Evolutionary conservation across 2,797 vertebrate species (phyloP).

Genomic region (Brachyrhaphis roseni): DNA sequence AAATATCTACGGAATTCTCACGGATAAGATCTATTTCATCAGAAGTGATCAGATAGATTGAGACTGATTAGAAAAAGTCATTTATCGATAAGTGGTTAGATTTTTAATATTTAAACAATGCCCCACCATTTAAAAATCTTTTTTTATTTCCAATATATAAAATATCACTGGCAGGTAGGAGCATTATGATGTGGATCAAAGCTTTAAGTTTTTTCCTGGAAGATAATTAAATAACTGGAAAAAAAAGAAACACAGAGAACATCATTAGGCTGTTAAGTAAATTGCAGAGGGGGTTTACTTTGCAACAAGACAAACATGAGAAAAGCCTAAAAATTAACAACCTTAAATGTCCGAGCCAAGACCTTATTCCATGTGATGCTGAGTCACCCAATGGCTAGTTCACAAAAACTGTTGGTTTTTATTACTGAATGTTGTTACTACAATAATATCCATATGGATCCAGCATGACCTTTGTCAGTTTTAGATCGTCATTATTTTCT

Average conservation of each 20-base stretch:
- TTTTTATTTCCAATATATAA: not conserved
- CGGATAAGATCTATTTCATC: not conserved
- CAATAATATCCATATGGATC: not conserved
- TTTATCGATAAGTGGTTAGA: not conserved
- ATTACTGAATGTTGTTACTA: not conserved
- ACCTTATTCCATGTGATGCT: not conserved
- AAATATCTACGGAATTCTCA: not conserved
- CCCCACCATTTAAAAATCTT: not conserved
- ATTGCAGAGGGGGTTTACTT: conserved; percentile 2
- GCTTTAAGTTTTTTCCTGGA: not conserved
- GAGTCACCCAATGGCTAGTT: not conserved
- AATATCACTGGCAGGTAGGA: not conserved
- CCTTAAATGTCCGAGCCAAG: not conserved
- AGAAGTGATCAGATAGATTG: not conserved
- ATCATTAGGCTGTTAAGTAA: not conserved
- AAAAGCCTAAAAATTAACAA: conserved; percentile 1
- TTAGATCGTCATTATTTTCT: conserved; percentile 5
- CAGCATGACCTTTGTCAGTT: not conserved
- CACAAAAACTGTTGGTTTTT: conserved; percentile 6
- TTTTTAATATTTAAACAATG: not conserved
- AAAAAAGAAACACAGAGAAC: not conserved
- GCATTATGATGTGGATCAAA: not conserved
- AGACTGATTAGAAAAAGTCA: not conserved
- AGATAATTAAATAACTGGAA: not conserved
- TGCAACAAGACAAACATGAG: conserved; percentile 1